Evolutionary conservation across 2,113 vertebrate species (phyloP), one percentile per base, ranked within the genome.

Genomic region (Amphiprion ocellaris): DNA sequence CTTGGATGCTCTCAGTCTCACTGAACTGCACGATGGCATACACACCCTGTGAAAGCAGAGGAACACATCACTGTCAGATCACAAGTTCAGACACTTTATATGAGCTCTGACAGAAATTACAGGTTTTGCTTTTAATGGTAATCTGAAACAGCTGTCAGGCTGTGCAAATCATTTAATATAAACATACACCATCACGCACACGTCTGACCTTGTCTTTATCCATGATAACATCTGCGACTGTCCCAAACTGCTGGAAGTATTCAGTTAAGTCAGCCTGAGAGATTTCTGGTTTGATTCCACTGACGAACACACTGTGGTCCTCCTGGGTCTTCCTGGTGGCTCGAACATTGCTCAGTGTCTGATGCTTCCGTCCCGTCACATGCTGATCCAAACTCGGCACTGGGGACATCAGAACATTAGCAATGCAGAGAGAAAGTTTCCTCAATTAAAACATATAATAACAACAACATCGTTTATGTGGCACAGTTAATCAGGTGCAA

Each of bases 1-100:
- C 85, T 47, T 94, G 87, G 2, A 85, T 85, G 21, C 95, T 71
- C 5, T 80, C 84, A 0, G 70, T 37, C 15, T 95, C 94, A 0
- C 53, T 86, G 89, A 98, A 96, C 87, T 96, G 95, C 64, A 98
- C 96, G 0, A 98, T 97, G 67, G 97, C 97, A 73, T 95, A 98
- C 12, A 96, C 92, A 0, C 96, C 96, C 97, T 98, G 84, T 6
- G 65, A 56, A 46, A 0, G 19, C 47, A 84, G 5, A 83, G 23
- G 0, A 12, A 82, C 19, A 80, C 8, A 39, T 11, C 17, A 19
- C 59, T 33, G 23, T 66, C 74, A 74, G 62, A 55, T 11, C 4
- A 8, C 41, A 44, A 12, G 41, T 44, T 44, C 12, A 12, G 10
- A 44, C 41, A 4, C 41, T 15, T 37, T 10, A 2, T 10, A 37